These are phyloP conservation scores for Montipora sp. DNA, from an alignment of 64 coral and sea anemone species.

Conservation along the genomic window DNA sequence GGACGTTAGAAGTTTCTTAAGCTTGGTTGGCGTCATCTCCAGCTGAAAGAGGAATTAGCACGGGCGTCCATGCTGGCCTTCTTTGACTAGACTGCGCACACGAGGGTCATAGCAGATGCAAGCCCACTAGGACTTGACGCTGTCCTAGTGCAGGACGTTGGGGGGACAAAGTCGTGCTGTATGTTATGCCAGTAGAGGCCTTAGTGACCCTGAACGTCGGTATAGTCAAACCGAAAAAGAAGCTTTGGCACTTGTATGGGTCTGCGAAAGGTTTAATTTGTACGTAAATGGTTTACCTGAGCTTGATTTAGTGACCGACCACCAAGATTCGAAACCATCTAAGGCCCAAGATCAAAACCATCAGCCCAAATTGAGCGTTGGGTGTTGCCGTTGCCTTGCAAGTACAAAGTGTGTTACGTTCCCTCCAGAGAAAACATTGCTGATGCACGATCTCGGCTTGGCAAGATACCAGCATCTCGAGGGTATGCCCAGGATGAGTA, in stretches of 20 bases:
- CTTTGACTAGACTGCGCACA: not conserved
- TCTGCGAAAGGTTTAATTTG: not conserved
- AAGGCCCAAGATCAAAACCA: not conserved
- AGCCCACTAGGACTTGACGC: constrained; percentile 17
- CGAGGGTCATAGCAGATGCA: constrained; percentile 2
- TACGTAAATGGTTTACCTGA: not conserved
- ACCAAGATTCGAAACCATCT: not conserved
- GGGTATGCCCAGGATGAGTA: not conserved
- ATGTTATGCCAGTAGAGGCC: constrained; percentile 8
- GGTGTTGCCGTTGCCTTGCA: not conserved
- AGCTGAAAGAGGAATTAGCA: not conserved
- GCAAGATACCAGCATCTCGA: not conserved
- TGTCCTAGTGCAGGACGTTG: constrained; percentile 1
- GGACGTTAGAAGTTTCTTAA: constrained; percentile 13
- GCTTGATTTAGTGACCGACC: constrained; percentile 13
- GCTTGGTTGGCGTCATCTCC: not conserved
- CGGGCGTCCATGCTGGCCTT: not conserved
- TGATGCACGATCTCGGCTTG: not conserved
- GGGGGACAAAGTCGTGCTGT: not conserved
- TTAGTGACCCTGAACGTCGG: not conserved
- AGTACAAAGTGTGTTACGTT: not conserved
- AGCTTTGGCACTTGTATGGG: not conserved
- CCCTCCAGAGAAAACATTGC: not conserved
- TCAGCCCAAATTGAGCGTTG: not conserved
- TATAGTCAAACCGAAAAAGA: constrained; percentile 23